These are phyloP conservation scores for Neotoma lepida DNA, from an alignment of 2,113 vertebrate genomes.

Conservation along the genomic window DNA sequence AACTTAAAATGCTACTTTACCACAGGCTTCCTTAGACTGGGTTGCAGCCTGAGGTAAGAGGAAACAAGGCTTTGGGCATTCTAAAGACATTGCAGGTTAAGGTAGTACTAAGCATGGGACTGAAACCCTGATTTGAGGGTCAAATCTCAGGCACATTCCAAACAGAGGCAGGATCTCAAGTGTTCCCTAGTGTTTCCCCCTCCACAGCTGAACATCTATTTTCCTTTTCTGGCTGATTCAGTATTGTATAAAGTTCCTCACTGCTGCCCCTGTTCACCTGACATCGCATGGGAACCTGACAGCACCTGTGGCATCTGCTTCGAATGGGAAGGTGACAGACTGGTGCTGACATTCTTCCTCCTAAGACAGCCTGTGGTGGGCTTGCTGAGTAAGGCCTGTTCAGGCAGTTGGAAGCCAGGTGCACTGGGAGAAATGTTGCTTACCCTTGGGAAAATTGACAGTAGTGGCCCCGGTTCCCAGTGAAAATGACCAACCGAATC, in stretches of 20 bases:
- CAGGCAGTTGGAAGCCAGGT: background rate
- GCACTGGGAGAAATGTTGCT: background rate
- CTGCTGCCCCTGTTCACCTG: background rate
- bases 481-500: slow-evolving; percentile 45
- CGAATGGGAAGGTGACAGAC: background rate
- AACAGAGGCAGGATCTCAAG: slow-evolving; percentile 44
- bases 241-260: background rate
- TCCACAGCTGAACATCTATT: background rate
- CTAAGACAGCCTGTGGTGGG: background rate
- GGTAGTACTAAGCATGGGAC: slow-evolving; percentile 16
- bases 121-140: slow-evolving; percentile 10
- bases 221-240: slow-evolving; percentile 18
- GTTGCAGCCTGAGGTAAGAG: slow-evolving; percentile 33
- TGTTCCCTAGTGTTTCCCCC: slow-evolving; percentile 1
- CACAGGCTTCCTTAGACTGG: slow-evolving; percentile 34
- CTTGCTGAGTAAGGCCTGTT: background rate
- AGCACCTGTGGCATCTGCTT: slow-evolving; percentile 12
- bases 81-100: slow-evolving; percentile 41
- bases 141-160: slow-evolving; percentile 44
- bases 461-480: slow-evolving; percentile 21
- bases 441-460: slow-evolving; percentile 24
- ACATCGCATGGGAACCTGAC: background rate
- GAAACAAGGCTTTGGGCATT: slow-evolving; percentile 39
- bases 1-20: slow-evolving; percentile 63
- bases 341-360: background rate